phyloP scores from a whole-genome alignment of 2,113 vertebrate genomes.

The Micromys minutus region DNA sequence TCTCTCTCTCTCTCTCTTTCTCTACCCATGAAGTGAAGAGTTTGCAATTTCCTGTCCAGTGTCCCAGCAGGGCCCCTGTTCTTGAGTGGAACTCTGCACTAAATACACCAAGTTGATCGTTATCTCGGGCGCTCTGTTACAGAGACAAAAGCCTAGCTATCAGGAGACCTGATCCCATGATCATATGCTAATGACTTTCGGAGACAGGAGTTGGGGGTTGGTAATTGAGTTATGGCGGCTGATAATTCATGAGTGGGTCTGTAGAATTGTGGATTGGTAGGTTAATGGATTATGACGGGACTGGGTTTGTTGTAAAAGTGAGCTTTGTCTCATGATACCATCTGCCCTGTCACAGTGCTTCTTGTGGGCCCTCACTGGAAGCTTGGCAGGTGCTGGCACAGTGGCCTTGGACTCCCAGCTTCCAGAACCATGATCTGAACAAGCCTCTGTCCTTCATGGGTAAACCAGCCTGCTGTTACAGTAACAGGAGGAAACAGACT shows the following conservation, averaged over 20 bases:
- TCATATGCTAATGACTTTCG: not conserved
- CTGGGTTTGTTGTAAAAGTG: not conserved
- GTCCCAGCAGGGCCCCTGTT: not conserved
- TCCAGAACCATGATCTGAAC: not conserved
- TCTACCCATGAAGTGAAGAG: no score
- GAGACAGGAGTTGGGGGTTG: not conserved
- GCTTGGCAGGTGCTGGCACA: no score
- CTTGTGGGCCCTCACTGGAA: not conserved
- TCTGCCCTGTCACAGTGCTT: no score
- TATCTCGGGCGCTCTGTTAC: not conserved
- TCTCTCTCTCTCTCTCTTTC: not conserved
- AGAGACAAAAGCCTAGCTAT: not conserved
- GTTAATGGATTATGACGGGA: no score
- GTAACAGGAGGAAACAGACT: no score
- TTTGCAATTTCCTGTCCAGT: not conserved
- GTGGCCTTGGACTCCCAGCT: not conserved
- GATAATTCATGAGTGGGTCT: not conserved
- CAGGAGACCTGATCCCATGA: not conserved
- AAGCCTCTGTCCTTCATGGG: not conserved
- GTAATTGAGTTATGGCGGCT: no score
- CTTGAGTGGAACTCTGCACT: no score
- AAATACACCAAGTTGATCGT: not conserved
- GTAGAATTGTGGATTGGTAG: fast-evolving
- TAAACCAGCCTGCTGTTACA: not conserved
- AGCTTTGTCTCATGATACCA: no score